Percentiles rank a stretch among this genome's conserved stretches.
These are phyloP conservation scores for Eumeta japonica DNA, from an alignment of 1,140 invertebrate species.

Conservation along the genomic window DNA sequence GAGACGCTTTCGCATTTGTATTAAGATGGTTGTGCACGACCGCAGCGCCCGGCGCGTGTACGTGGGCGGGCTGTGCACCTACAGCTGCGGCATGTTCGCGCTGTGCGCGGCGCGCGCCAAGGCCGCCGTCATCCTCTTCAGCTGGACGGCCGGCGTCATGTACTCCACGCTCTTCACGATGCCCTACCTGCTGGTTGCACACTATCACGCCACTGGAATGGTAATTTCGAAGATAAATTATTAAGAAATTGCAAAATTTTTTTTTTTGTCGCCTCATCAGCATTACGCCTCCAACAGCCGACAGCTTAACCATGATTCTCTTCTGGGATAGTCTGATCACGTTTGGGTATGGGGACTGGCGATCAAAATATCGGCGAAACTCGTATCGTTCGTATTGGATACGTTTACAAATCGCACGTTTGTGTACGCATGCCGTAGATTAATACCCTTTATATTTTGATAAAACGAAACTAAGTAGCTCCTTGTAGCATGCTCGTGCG, in stretches of 20 bases:
- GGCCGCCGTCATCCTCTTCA: constrained; percentile 82
- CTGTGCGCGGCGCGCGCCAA: constrained; percentile 79
- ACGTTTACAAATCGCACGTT: too few relatives aligned
- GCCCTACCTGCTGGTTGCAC: constrained; percentile 90
- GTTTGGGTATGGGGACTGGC: too few relatives aligned
- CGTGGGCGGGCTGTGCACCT: constrained; percentile 86
- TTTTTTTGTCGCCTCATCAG: not conserved
- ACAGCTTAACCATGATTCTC: not conserved
- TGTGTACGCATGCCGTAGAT: too few relatives aligned
- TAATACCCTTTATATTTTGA: too few relatives aligned
- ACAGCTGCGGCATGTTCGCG: constrained; percentile 83
- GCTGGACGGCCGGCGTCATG: constrained; percentile 91
- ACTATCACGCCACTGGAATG: constrained; percentile 85
- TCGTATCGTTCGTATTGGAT: too few relatives aligned
- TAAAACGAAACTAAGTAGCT: too few relatives aligned
- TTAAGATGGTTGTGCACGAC: too few relatives aligned
- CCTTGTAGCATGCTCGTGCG: too few relatives aligned
- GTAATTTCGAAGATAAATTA: constrained; percentile 61
- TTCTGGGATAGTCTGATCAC: too few relatives aligned
- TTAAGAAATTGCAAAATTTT: not conserved
- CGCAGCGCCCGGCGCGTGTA: constrained; percentile 87
- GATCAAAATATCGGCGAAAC: too few relatives aligned
- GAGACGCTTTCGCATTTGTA: too few relatives aligned
- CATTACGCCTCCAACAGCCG: too few relatives aligned
- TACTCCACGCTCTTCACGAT: constrained; percentile 97